phyloP scores from a whole-genome alignment of 1,140 invertebrate genomes.

The Drosophila neocordata region DNA sequence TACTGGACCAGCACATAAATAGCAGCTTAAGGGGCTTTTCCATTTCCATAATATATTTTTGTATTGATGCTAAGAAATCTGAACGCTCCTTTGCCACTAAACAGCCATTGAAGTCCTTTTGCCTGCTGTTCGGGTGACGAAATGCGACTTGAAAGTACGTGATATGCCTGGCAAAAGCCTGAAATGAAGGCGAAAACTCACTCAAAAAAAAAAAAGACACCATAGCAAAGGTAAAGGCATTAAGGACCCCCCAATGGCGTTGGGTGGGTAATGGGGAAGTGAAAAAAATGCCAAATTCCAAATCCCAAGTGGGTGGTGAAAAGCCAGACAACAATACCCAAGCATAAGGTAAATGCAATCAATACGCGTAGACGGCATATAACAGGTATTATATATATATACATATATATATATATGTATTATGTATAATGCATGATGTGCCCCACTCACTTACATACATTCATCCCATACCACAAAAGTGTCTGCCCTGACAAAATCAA shows the following conservation, averaged over 20 bases:
- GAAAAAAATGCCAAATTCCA: conserved; percentile 37
- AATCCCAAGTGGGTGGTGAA: conserved; percentile 49
- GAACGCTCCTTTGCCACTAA: conserved; percentile 41
- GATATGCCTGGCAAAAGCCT: conserved; percentile 59
- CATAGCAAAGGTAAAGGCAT: conserved; percentile 7
- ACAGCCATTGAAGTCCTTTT: conserved; percentile 33
- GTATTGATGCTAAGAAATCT: conserved; percentile 30
- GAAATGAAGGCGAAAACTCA: conserved; percentile 38
- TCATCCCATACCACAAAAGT: neutral
- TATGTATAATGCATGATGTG: conserved; percentile 73
- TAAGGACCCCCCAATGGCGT: conserved; percentile 36
- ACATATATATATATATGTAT: neutral
- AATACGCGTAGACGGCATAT: conserved; percentile 77
- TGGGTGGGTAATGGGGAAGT: conserved; percentile 22
- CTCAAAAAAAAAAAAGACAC: conserved; percentile 25
- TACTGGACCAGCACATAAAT: conserved; percentile 58
- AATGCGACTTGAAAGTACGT: conserved; percentile 70
- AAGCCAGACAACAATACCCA: conserved; percentile 70
- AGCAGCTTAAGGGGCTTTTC: conserved; percentile 42
- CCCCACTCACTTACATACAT: neutral
- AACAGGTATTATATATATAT: conserved; percentile 67
- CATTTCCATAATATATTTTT: neutral
- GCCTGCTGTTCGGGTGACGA: conserved; percentile 68
- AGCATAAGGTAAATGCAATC: conserved; percentile 69
- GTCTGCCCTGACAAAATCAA: conserved; percentile 71